phyloP scores from a whole-genome alignment of 2,113 vertebrate species.

The Myodes glareolus region DNA sequence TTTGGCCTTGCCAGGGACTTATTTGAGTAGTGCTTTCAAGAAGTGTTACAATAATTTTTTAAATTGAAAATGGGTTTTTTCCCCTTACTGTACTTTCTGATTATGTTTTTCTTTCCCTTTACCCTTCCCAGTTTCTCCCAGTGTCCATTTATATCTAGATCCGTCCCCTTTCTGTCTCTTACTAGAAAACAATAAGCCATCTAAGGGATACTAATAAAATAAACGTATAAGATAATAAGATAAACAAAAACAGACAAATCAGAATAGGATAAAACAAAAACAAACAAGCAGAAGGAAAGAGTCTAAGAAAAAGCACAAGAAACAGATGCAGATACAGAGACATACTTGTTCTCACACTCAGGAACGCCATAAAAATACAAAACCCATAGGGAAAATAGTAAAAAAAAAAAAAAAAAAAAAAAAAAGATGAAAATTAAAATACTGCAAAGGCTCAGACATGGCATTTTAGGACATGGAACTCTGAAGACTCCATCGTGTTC shows the following conservation, averaged over 20 bases:
- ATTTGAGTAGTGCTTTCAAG: neutral
- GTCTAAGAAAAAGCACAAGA: neutral
- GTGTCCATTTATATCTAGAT: neutral
- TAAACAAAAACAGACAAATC: neutral
- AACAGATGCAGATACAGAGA: neutral
- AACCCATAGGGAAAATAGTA: neutral
- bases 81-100: neutral
- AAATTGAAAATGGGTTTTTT: neutral
- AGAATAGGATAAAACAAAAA: neutral
- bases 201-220: neutral
- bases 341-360: neutral
- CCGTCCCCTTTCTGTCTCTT: neutral
- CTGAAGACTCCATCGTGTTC: neutral
- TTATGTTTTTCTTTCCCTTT: neutral
- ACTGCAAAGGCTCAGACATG: neutral
- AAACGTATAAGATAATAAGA: neutral
- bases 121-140: neutral
- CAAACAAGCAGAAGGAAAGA: neutral
- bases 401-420: neutral
- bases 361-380: neutral
- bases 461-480: neutral
- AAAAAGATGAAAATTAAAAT: neutral
- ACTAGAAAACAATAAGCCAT: neutral
- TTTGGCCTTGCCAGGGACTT: neutral
- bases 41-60: neutral